A percentile compares a stretch with the other conserved stretches of the same genome.
Evolutionary conservation across 2,113 vertebrate genomes (phyloP).

Genomic region (Choloepus hoffmanni): DNA sequence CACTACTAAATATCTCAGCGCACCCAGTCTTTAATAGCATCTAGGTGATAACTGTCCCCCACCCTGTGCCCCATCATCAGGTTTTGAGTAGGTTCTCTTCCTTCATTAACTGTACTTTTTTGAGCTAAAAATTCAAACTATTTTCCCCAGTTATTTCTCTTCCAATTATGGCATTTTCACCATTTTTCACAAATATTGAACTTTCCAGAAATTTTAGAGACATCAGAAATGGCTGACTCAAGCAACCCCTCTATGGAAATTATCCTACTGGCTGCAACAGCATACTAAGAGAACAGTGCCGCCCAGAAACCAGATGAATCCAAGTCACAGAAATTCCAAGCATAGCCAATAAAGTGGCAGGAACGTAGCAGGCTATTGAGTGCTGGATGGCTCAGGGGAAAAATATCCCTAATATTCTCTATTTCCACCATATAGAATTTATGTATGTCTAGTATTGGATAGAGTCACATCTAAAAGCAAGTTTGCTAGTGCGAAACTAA

Average conservation of each 20-base stretch:
- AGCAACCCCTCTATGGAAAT: background rate
- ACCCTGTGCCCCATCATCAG: too few species aligned
- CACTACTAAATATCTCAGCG: background rate
- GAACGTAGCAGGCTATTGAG: background rate
- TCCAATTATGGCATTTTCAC: slow-evolving; percentile 15
- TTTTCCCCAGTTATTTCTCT: slow-evolving; percentile 1
- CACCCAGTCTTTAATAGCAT: background rate
- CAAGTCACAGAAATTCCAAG: background rate
- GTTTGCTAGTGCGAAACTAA: background rate
- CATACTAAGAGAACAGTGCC: background rate
- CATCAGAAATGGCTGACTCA: background rate
- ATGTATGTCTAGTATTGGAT: background rate
- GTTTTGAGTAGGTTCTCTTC: background rate
- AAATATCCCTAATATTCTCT: background rate
- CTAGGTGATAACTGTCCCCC: background rate
- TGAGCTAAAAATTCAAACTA: background rate
- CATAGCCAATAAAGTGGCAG: background rate
- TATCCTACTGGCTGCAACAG: background rate
- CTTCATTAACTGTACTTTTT: background rate
- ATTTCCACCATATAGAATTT: background rate
- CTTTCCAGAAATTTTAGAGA: background rate
- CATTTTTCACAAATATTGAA: slow-evolving; percentile 35
- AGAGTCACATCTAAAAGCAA: background rate
- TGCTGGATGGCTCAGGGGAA: background rate
- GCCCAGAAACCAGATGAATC: background rate